Conservation (phyloP, 1,140 invertebrate species). For the Drosophila obscura region DNA sequence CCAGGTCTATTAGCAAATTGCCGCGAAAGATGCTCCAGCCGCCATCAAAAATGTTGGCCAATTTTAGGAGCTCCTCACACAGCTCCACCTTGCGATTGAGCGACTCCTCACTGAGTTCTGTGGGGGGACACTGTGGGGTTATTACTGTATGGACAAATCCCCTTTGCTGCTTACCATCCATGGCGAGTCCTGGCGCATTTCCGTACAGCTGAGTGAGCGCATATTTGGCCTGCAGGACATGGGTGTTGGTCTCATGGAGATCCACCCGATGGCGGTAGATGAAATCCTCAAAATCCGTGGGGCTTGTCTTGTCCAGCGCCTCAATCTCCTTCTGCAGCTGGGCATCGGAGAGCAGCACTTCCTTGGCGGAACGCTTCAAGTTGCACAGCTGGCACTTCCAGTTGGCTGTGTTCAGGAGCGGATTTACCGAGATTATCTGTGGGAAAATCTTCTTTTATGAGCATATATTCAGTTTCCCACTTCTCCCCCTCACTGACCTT, state of each 20-base stretch:
- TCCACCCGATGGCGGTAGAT: slow-evolving; percentile 86
- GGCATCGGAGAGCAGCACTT: slow-evolving; percentile 86
- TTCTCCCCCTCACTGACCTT: slow-evolving; percentile 44
- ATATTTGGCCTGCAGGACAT: slow-evolving; percentile 88
- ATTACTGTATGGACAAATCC: no score
- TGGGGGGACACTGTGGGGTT: background rate
- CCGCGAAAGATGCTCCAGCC: slow-evolving; percentile 87
- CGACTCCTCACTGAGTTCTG: slow-evolving; percentile 86
- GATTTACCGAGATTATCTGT: slow-evolving; percentile 85
- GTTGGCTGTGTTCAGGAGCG: slow-evolving; percentile 85
- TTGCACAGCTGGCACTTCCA: slow-evolving; percentile 88
- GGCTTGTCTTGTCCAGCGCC: slow-evolving; percentile 85
- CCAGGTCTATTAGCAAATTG: slow-evolving; percentile 87
- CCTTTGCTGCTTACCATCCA: slow-evolving; percentile 84
- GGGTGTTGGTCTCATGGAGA: slow-evolving; percentile 87
- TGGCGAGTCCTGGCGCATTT: slow-evolving; percentile 85
- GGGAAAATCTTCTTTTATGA: slow-evolving; percentile 1
- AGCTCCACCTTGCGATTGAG: slow-evolving; percentile 87
- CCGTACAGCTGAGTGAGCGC: slow-evolving; percentile 88
- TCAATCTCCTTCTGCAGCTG: slow-evolving; percentile 87
- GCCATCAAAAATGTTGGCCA: slow-evolving; percentile 87
- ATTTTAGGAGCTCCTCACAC: slow-evolving; percentile 87
- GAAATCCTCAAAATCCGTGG: slow-evolving; percentile 86
- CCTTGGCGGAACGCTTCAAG: slow-evolving; percentile 85
- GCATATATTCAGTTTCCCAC: background rate